Percentiles rank a stretch among this genome's conserved stretches.
These are phyloP conservation scores for Sylvia borin DNA, from an alignment of 2,797 vertebrate species.

Conservation along the genomic window DNA sequence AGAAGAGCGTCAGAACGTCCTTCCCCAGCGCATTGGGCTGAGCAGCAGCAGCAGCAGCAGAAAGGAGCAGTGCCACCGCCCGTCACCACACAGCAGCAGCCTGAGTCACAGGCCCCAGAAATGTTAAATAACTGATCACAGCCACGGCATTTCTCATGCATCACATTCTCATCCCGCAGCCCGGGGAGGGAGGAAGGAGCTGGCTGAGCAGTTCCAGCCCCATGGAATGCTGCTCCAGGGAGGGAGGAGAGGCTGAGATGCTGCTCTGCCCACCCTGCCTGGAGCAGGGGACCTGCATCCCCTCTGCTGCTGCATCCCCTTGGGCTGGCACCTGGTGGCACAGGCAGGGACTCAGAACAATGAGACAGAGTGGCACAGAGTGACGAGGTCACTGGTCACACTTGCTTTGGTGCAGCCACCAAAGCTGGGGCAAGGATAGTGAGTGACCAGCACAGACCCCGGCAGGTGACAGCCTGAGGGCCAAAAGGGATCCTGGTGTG, in stretches of 20 bases:
- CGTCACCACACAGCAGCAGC: background rate
- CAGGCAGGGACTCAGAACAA: rapidly evolving
- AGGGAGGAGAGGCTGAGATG: rapidly evolving
- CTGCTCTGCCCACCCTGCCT: background rate
- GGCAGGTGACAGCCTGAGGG: rapidly evolving
- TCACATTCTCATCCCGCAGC: background rate
- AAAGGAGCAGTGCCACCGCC: background rate
- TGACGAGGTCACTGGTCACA: rapidly evolving
- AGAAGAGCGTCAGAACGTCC: background rate
- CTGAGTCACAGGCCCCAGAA: conserved; percentile 4
- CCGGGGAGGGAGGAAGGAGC: background rate
- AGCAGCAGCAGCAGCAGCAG: background rate
- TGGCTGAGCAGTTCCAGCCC: background rate
- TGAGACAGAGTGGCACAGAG: background rate
- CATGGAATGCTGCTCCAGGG: background rate
- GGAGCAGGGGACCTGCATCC: rapidly evolving
- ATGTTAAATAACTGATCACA: background rate
- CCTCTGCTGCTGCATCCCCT: rapidly evolving
- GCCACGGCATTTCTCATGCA: background rate
- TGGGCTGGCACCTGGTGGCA: rapidly evolving
- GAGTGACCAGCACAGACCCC: rapidly evolving
- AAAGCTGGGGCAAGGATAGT: rapidly evolving
- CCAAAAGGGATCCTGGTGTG: background rate
- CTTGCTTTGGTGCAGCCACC: rapidly evolving
- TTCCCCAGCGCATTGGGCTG: background rate